These are phyloP conservation scores for Spodoptera frugiperda DNA, from an alignment of 1,140 invertebrate species.

Conservation along the genomic window DNA sequence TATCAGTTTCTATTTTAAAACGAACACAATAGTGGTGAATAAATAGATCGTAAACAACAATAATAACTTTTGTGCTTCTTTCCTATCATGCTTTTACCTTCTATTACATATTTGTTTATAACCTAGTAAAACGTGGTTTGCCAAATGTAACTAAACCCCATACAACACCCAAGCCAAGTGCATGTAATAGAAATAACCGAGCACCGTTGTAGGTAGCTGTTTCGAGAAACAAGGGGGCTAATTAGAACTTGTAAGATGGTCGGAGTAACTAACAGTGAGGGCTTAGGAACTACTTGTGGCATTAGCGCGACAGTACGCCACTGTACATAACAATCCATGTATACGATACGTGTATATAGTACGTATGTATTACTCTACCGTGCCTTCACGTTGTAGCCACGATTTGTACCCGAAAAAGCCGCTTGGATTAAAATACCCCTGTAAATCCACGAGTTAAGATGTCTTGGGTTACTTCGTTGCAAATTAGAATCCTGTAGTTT, in stretches of 20 bases:
- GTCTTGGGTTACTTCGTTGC: slow-evolving; percentile 20
- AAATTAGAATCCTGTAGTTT: slow-evolving; percentile 26
- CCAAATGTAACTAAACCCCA: slow-evolving; percentile 9
- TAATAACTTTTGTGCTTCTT: not conserved
- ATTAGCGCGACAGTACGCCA: slow-evolving; percentile 51
- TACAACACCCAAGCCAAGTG: slow-evolving; percentile 6
- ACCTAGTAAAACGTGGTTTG: not conserved
- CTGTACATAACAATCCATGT: slow-evolving; percentile 33
- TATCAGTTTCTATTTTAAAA: not conserved
- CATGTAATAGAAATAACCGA: slow-evolving; percentile 44
- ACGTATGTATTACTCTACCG: slow-evolving; percentile 13
- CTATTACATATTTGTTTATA: no score
- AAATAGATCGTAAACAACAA: not conserved
- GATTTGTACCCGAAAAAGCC: slow-evolving; percentile 44
- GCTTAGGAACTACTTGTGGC: slow-evolving; percentile 53
- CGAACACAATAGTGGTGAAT: not conserved
- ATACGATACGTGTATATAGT: not conserved
- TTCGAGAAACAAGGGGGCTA: slow-evolving; percentile 53
- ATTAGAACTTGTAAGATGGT: slow-evolving; percentile 56
- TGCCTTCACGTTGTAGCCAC: slow-evolving; percentile 25
- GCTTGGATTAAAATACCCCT: slow-evolving; percentile 36
- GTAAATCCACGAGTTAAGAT: slow-evolving; percentile 20
- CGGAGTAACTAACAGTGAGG: slow-evolving; percentile 52
- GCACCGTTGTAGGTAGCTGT: slow-evolving; percentile 44
- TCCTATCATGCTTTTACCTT: not conserved